Conservation (phyloP, 2,888 invertebrate genomes). For the Cryptus viduatorius region DNA sequence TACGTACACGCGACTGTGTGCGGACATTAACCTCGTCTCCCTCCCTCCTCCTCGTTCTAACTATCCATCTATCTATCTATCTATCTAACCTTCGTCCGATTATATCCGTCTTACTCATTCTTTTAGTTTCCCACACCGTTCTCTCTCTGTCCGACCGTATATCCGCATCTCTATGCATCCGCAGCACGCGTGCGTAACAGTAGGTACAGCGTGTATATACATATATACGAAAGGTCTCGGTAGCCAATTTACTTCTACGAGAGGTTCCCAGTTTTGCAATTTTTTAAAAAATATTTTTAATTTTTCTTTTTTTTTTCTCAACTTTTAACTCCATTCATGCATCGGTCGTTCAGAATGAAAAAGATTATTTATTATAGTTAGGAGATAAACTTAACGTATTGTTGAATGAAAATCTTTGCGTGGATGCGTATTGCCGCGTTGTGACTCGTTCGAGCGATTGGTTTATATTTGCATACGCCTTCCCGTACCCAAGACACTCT, state of each 20-base stretch:
- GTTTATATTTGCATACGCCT: conserved; percentile 42
- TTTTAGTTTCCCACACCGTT: conserved; percentile 47
- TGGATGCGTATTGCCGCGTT: not conserved
- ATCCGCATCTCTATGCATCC: conserved; percentile 54
- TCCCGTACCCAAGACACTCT: conserved; percentile 6
- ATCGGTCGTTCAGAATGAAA: not conserved
- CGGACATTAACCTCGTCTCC: conserved; percentile 63
- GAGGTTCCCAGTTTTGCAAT: not conserved
- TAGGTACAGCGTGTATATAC: conserved; percentile 14
- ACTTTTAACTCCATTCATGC: not conserved
- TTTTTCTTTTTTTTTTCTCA: not conserved
- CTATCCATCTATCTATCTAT: conserved; percentile 22
- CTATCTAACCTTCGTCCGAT: conserved; percentile 13
- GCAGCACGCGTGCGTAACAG: conserved; percentile 57
- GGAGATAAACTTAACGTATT: not conserved
- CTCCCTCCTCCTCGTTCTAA: conserved; percentile 46
- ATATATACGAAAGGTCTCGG: not conserved
- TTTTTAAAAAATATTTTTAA: not conserved
- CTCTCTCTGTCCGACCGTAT: conserved; percentile 54
- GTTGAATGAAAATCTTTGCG: not conserved
- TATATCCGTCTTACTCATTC: conserved; percentile 23
- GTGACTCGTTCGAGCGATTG: not conserved
- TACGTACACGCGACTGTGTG: conserved; percentile 56
- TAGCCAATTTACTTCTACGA: not conserved
- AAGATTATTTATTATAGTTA: not conserved